phyloP scores from a whole-genome alignment of 2,113 vertebrate genomes.

The Balaeniceps rex region DNA sequence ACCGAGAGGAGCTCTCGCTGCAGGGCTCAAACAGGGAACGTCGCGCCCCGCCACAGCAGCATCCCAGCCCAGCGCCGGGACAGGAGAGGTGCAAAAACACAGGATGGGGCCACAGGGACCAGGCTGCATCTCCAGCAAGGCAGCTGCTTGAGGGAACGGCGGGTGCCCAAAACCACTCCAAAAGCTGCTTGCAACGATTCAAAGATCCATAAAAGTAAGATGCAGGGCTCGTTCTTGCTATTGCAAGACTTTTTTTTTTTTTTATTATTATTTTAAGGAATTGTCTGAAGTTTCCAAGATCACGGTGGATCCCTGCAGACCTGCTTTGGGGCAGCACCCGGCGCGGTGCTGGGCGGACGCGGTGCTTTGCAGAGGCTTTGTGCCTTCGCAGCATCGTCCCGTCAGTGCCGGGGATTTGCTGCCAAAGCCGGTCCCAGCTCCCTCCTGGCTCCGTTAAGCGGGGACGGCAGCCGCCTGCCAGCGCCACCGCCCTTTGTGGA shows the following conservation, averaged over 20 bases:
- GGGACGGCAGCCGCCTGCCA: not conserved
- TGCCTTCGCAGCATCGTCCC: not conserved
- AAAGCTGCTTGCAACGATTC: not conserved
- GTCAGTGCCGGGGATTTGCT: not conserved
- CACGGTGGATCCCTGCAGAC: not conserved
- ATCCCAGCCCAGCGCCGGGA: not conserved
- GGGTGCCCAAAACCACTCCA: not conserved
- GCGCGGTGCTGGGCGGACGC: rapidly evolving
- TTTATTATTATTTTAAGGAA: not conserved
- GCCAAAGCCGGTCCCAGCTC: not conserved
- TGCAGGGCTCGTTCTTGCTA: not conserved
- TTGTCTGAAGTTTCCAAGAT: not conserved
- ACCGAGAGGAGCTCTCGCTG: not conserved
- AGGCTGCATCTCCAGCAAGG: not conserved
- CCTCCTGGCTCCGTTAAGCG: not conserved
- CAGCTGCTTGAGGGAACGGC: not conserved
- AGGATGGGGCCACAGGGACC: rapidly evolving
- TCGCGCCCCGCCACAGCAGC: rapidly evolving
- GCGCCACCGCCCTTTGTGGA: not conserved
- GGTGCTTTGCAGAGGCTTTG: not conserved
- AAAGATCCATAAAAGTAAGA: not conserved
- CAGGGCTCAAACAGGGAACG: rapidly evolving
- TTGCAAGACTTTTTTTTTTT: not conserved
- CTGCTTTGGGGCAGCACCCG: not conserved
- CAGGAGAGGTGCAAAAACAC: not conserved